Evolutionary conservation across 2,797 vertebrate species (phyloP), one percentile per base, ranked within the genome.

Genomic region (Oreochromis grahami): DNA sequence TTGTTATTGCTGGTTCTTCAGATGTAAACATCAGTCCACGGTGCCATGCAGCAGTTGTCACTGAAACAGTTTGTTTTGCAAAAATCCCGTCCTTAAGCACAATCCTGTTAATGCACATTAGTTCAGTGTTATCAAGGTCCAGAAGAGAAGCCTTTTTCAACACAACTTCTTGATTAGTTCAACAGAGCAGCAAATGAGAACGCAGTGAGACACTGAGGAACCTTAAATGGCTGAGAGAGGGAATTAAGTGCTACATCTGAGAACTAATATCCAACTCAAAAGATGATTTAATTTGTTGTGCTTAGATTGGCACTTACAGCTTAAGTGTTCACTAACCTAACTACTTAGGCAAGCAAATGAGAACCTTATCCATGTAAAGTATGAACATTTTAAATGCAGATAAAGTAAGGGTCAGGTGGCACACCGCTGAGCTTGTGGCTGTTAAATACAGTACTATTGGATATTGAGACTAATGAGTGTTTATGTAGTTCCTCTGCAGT

Each of bases 351-450:
- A 79, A 77, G 32, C 82, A 84, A 88, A 82, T 89, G 94, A 96
- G 95, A 95, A 95, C 93, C 43, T 72, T 72, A 87, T 93, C 93
- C 92, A 88, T 92, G 50, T 45, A 82, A 29, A 83, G 72, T 82
- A 45, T 84, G 76, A 63, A 81, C 43, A 84, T 87, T 90, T 88
- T 36, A 91, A 84, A 85, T 87, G 74, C 79, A 80, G 26, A 86
- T 82, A 63, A 80, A 88, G 84, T 81, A 79, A 29, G 21, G 29
- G 77, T 89, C 58, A 83, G 78, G 45, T 86, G 53, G 34, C 79
- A 79, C 77, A 83, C 8, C 55, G 24, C 60, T 72, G 81, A 76
- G 83, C 41, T 48, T 72, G 68, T 84, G 77, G 82, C 88, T 91
- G 41, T 80, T 65, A 65, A 83, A 88, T 85, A 90, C 90, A 92